A percentile compares a stretch with the other conserved stretches of the same genome.
phyloP scores from a whole-genome alignment of 2,113 vertebrate genomes.

The Cnemophilus loriae region DNA sequence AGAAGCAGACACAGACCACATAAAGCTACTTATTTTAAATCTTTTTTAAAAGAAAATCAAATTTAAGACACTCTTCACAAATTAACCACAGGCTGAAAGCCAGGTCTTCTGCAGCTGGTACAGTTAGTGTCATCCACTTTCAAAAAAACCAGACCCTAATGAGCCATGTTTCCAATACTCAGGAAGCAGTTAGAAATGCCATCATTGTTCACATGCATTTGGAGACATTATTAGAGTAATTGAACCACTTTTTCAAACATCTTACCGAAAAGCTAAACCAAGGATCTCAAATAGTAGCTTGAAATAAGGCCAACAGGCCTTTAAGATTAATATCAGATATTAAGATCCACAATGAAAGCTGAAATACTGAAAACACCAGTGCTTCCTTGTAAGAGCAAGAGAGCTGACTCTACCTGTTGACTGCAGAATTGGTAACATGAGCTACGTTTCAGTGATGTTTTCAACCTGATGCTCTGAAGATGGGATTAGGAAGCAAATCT shows the following conservation, averaged over 20 bases:
- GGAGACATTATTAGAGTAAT: neutral
- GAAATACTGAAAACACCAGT: neutral
- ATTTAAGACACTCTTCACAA: neutral
- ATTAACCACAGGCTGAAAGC: neutral
- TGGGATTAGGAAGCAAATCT: neutral
- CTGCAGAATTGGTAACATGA: no score
- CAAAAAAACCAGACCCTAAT: neutral
- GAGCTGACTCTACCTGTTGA: neutral
- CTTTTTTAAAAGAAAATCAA: neutral
- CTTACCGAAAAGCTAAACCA: neutral
- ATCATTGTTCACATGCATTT: neutral
- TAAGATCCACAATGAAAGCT: neutral
- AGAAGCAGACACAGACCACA: neutral
- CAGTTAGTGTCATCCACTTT: neutral
- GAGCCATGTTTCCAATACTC: neutral
- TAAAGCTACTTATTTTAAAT: neutral
- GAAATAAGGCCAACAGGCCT: neutral
- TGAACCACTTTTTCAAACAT: neutral
- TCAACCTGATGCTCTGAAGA: neutral
- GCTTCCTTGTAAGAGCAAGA: neutral
- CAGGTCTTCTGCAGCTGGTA: neutral
- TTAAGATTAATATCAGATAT: neutral
- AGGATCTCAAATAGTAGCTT: neutral
- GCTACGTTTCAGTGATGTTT: no score
- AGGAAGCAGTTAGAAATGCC: neutral